These are phyloP conservation scores for Ahaetulla prasina DNA, from an alignment of 2,113 vertebrate genomes.

Conservation along the genomic window DNA sequence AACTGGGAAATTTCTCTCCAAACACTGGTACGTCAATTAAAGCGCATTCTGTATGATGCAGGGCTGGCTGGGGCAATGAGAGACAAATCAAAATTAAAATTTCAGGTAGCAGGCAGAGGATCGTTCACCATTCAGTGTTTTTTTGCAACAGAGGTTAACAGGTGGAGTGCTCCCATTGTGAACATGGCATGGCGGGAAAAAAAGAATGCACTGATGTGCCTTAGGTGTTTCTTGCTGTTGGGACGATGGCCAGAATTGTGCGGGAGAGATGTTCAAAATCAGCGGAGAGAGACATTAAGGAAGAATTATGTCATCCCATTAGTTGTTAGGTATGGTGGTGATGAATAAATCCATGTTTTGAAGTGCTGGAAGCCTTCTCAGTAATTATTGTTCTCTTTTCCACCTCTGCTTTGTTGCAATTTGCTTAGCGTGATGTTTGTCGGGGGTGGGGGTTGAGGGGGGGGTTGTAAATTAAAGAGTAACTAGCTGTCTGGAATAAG, in stretches of 20 bases:
- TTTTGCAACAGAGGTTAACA: slow-evolving; percentile 54
- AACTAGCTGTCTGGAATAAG: background rate
- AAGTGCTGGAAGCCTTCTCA: slow-evolving; percentile 13
- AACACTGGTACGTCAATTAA: slow-evolving; percentile 50
- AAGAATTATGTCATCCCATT: slow-evolving; percentile 29
- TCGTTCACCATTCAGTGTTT: slow-evolving; percentile 42
- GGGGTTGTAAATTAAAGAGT: background rate
- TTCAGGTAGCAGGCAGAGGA: slow-evolving; percentile 49
- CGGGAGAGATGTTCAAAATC: slow-evolving; percentile 50
- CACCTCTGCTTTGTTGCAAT: background rate
- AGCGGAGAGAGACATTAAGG: slow-evolving; percentile 22
- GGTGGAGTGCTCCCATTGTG: slow-evolving; percentile 58
- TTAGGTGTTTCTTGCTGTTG: slow-evolving; percentile 40
- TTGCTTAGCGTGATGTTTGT: slow-evolving; percentile 2
- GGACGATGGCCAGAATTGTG: slow-evolving; percentile 43
- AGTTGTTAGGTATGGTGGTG: slow-evolving; percentile 22
- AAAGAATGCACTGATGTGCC: slow-evolving; percentile 24
- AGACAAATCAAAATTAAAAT: slow-evolving; percentile 53
- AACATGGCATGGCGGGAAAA: slow-evolving; percentile 34
- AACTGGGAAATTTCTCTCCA: slow-evolving; percentile 43
- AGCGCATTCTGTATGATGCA: slow-evolving; percentile 48
- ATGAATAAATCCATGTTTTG: slow-evolving; percentile 11
- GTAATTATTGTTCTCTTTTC: slow-evolving; percentile 10
- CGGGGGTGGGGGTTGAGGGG: too few relatives aligned
- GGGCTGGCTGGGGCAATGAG: slow-evolving; percentile 29